Evolutionary conservation across 2,113 vertebrate species (phyloP).

Genomic region (Chionodraco myersi): DNA sequence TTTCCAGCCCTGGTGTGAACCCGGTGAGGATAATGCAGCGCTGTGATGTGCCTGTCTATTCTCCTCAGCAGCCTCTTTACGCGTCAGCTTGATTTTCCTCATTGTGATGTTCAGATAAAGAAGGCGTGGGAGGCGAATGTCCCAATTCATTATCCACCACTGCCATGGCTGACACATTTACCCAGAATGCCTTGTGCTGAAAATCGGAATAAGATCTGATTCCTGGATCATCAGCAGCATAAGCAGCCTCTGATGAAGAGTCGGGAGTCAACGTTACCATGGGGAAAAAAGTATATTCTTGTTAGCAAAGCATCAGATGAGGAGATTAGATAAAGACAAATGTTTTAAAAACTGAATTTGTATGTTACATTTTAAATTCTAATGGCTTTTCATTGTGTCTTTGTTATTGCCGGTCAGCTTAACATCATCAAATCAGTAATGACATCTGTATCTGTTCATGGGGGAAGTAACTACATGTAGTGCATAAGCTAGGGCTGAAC

Average conservation of each 20-base stretch:
- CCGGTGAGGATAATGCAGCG: slow-evolving; percentile 1
- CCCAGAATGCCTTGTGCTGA: neutral
- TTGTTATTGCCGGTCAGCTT: too few species aligned
- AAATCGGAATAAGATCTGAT: neutral
- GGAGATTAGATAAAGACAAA: too few species aligned
- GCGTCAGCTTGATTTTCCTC: slow-evolving; percentile 36
- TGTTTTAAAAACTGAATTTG: too few species aligned
- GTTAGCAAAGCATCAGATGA: neutral
- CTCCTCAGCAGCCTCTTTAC: slow-evolving; percentile 13
- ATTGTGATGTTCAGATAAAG: slow-evolving; percentile 31
- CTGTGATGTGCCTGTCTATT: slow-evolving; percentile 20
- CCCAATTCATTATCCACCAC: slow-evolving; percentile 1
- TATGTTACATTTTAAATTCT: too few species aligned
- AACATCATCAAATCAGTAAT: too few species aligned
- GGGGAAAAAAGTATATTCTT: neutral
- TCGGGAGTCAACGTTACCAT: too few species aligned
- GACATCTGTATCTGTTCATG: too few species aligned
- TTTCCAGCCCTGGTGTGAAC: slow-evolving; percentile 12
- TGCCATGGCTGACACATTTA: slow-evolving; percentile 9
- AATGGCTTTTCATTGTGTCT: too few species aligned
- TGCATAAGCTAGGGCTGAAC: too few species aligned
- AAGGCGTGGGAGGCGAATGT: slow-evolving; percentile 15
- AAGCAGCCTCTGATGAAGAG: too few species aligned
- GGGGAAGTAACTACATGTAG: too few species aligned
- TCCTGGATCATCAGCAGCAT: neutral